Percentiles rank a stretch among this genome's conserved stretches.
phyloP scores from a whole-genome alignment of 2,888 invertebrate species.

The Ditula angustiorana region DNA sequence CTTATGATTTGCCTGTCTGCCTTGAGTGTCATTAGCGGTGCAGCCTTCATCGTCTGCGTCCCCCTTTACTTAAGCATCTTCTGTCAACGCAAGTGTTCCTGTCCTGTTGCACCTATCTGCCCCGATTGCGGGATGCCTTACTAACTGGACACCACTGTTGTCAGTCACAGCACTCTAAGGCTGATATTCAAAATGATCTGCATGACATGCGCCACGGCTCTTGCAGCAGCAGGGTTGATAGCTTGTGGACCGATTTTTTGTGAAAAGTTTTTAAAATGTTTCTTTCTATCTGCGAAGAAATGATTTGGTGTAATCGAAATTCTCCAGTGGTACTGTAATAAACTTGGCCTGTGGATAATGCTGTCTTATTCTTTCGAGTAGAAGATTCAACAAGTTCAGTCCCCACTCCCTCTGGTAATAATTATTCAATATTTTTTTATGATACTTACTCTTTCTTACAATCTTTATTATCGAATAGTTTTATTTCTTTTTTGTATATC shows the following conservation, averaged over 20 bases:
- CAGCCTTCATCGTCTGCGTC: conserved; percentile 45
- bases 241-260: conserved; percentile 55
- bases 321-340: conserved; percentile 7
- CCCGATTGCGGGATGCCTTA: conserved; percentile 57
- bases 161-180: not conserved
- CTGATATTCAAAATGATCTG: conserved; percentile 56
- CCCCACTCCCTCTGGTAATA: not conserved
- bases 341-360: conserved; percentile 1
- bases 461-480: not conserved
- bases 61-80: conserved; percentile 44
- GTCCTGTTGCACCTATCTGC: conserved; percentile 51
- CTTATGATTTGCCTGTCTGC: conserved; percentile 54
- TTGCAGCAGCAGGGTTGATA: conserved; percentile 51
- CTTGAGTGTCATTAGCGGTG: conserved; percentile 46
- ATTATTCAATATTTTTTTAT: not conserved
- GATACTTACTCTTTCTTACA: not conserved
- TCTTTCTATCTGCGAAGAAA: conserved; percentile 40
- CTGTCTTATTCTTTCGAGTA: conserved; percentile 3
- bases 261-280: conserved; percentile 53
- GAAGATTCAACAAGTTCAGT: conserved; percentile 3
- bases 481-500: not conserved
- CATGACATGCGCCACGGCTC: conserved; percentile 48
- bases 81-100: conserved; percentile 48
- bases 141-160: conserved; percentile 34
- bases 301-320: conserved; percentile 13